phyloP scores from a whole-genome alignment of 2,797 vertebrate species.

The Amblyraja radiata region DNA sequence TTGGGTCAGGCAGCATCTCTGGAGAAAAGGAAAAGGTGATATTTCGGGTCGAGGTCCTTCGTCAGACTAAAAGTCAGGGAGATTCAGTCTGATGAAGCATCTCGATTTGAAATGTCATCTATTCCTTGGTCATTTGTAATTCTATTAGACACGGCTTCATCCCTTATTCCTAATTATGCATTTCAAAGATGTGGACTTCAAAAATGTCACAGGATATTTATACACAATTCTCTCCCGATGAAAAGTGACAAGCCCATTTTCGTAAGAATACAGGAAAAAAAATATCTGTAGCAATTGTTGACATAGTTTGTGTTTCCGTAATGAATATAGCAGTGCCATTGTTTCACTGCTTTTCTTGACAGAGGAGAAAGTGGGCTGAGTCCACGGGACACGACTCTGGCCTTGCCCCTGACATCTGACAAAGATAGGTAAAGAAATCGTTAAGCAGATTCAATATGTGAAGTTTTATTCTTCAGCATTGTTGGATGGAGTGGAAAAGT shows the following conservation, averaged over 20 bases:
- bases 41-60: too few relatives aligned
- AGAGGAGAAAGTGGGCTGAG: not conserved
- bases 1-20: too few relatives aligned
- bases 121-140: not conserved
- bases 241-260: conserved; percentile 3
- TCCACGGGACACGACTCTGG: not conserved
- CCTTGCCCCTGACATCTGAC: too few relatives aligned
- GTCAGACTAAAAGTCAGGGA: too few relatives aligned
- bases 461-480: not conserved
- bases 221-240: not conserved
- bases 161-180: not conserved
- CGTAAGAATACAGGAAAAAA: not conserved
- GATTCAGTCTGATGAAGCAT: too few relatives aligned
- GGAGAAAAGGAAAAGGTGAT: too few relatives aligned
- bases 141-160: not conserved
- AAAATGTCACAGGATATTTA: not conserved
- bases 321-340: not conserved
- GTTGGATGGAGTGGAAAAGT: not conserved
- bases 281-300: not conserved
- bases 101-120: too few relatives aligned
- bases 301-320: not conserved
- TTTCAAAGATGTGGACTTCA: not conserved
- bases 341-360: not conserved
- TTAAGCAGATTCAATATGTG: not conserved
- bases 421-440: not conserved